Evolutionary conservation across 2,888 invertebrate species (phyloP).

Genomic region (Drosophila tripunctata): DNA sequence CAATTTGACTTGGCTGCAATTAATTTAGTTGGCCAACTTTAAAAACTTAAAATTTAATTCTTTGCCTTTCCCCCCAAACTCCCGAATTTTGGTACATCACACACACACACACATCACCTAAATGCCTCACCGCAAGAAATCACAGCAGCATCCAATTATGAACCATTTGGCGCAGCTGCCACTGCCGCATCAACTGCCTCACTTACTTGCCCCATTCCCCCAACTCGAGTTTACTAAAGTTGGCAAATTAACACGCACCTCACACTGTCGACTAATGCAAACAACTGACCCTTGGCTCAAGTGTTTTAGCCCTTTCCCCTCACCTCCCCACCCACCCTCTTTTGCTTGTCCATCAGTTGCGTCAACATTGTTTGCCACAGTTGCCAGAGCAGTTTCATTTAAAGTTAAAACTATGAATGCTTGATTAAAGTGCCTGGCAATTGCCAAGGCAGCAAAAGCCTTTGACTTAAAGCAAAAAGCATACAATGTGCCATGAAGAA

Average conservation of each 20-base stretch:
- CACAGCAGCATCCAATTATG: slow-evolving; percentile 68
- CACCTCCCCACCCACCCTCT: slow-evolving; percentile 23
- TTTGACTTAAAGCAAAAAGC: slow-evolving; percentile 10
- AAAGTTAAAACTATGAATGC: slow-evolving; percentile 74
- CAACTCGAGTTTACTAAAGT: slow-evolving; percentile 38
- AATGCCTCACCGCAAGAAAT: slow-evolving; percentile 64
- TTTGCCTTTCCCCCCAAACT: neutral
- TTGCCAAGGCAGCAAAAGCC: slow-evolving; percentile 15
- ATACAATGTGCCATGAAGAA: slow-evolving; percentile 4
- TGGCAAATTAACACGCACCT: slow-evolving; percentile 74
- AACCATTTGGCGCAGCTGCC: slow-evolving; percentile 68
- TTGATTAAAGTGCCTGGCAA: slow-evolving; percentile 65
- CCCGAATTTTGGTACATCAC: slow-evolving; percentile 1
- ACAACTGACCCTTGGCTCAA: slow-evolving; percentile 64
- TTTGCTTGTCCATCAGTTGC: neutral
- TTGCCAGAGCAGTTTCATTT: slow-evolving; percentile 56
- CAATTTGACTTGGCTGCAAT: slow-evolving; percentile 15
- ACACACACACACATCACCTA: slow-evolving; percentile 34
- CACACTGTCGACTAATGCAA: slow-evolving; percentile 48
- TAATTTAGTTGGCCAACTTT: slow-evolving; percentile 23
- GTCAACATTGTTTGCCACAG: neutral
- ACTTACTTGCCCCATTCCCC: neutral
- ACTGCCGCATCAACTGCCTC: neutral
- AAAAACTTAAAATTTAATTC: slow-evolving; percentile 17
- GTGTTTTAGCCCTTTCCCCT: no score